Percentiles rank a stretch among this genome's conserved stretches.
phyloP scores from a whole-genome alignment of 2,797 vertebrate species.

The Delichon dasypus region DNA sequence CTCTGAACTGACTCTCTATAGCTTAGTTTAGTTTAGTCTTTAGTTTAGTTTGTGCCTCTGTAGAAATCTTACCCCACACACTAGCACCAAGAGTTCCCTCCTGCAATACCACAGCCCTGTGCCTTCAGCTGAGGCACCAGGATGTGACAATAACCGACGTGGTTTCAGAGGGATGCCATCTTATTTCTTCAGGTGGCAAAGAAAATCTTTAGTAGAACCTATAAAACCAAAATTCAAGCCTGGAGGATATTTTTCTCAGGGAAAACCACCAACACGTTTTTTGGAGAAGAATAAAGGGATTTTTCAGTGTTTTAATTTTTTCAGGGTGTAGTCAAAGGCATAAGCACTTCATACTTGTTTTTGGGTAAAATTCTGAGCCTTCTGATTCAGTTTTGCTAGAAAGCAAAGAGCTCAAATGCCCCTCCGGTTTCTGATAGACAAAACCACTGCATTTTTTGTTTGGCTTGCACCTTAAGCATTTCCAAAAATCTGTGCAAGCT shows the following conservation, averaged over 20 bases:
- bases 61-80: not conserved
- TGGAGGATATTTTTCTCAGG: not conserved
- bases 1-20: not conserved
- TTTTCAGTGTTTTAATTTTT: not conserved
- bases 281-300: not conserved
- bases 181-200: not conserved
- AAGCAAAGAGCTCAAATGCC: not conserved
- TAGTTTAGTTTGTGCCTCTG: not conserved
- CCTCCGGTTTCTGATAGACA: not conserved
- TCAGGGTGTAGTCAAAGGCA: not conserved
- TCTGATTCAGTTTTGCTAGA: not conserved
- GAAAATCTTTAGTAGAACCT: not conserved
- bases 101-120: not conserved
- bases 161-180: not conserved
- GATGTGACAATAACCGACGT: not conserved
- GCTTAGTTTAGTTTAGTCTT: not conserved
- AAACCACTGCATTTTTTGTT: not conserved
- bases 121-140: not conserved
- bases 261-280: not conserved
- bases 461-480: not conserved
- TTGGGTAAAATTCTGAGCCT: not conserved
- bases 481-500: not conserved
- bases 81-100: not conserved
- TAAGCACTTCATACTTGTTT: not conserved
- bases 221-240: not conserved